A percentile compares a stretch with the other conserved stretches of the same genome.
These are phyloP conservation scores for Pseudopodoces humilis DNA, from an alignment of 2,113 vertebrate genomes.

Conservation along the genomic window DNA sequence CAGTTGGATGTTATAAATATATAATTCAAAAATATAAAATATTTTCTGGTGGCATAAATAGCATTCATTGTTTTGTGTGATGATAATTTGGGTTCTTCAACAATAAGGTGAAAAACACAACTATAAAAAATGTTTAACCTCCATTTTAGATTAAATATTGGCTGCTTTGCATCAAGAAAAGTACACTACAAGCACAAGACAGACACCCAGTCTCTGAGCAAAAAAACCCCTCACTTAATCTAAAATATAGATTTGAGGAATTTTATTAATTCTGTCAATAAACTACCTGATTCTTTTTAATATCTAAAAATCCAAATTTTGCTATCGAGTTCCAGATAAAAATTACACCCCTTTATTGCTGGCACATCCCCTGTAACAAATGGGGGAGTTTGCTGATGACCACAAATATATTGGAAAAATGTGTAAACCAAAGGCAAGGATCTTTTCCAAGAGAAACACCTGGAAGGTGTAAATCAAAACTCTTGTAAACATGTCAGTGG, in stretches of 20 bases:
- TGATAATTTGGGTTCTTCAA: neutral
- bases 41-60: rapidly evolving
- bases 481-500: conserved; percentile 85
- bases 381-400: conserved; percentile 72
- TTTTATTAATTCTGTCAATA: neutral
- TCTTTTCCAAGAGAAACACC: conserved; percentile 86
- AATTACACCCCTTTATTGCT: neutral
- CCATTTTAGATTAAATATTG: neutral
- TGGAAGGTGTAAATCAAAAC: conserved; percentile 93
- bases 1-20: rapidly evolving
- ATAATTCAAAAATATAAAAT: neutral
- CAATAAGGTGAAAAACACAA: neutral
- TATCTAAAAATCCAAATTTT: neutral
- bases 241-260: neutral
- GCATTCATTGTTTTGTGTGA: neutral
- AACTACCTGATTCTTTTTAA: neutral
- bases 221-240: neutral
- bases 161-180: neutral
- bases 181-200: rapidly evolving
- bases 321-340: neutral
- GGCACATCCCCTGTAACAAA: conserved; percentile 72
- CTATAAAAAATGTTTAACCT: neutral
- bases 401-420: conserved; percentile 76
- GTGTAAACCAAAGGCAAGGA: conserved; percentile 70
- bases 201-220: rapidly evolving